A percentile compares a stretch with the other conserved stretches of the same genome.
Evolutionary conservation across 2,888 invertebrate species (phyloP).

Genomic region (Tinea pellionella): DNA sequence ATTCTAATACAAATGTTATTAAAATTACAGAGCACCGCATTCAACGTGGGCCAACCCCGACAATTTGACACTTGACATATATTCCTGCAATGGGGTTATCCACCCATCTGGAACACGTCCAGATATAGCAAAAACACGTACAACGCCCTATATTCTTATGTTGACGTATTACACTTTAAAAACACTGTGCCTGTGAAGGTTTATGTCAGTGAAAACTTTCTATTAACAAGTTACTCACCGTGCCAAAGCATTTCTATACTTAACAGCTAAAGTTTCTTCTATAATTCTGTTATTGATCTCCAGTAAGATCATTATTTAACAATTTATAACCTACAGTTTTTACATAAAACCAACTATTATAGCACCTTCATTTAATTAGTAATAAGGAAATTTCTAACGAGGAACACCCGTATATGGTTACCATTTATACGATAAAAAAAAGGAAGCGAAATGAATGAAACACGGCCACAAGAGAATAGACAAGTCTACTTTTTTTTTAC

Average conservation of each 20-base stretch:
- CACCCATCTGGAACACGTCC: conserved; percentile 1
- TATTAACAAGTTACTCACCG: conserved; percentile 84
- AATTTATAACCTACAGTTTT: conserved; percentile 66
- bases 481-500: conserved; percentile 17
- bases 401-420: conserved; percentile 51
- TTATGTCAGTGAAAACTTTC: conserved; percentile 59
- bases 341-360: conserved; percentile 66
- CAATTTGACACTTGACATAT: conserved; percentile 61
- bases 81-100: conserved; percentile 52
- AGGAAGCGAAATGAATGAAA: conserved; percentile 55
- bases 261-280: conserved; percentile 94
- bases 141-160: background rate
- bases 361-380: conserved; percentile 69
- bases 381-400: conserved; percentile 56
- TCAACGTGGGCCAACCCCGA: conserved; percentile 66
- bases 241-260: conserved; percentile 95
- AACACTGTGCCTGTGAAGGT: background rate
- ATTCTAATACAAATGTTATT: background rate
- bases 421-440: conserved; percentile 52
- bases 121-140: background rate
- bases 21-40: conserved; percentile 19
- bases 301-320: conserved; percentile 88
- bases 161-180: background rate
- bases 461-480: conserved; percentile 51
- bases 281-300: conserved; percentile 99